Evolutionary conservation across 2,797 vertebrate genomes (phyloP), one percentile per base, ranked within the genome.

Genomic region (Masticophis lateralis): DNA sequence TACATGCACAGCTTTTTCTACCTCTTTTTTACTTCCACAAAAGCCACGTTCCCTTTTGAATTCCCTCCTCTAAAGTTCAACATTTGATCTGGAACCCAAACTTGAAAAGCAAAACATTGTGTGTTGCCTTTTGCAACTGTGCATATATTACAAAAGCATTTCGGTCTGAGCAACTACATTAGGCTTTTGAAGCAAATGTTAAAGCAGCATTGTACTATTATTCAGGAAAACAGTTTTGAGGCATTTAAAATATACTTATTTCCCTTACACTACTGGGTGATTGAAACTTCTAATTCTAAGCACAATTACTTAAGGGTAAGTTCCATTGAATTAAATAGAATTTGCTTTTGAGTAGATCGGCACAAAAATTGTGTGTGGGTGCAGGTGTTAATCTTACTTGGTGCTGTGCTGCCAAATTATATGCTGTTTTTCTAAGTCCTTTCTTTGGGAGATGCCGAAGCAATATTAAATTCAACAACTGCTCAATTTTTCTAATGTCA

Each of bases 391-490:
- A 97, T 96, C 95, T 96, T 97, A 97, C 98, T 97, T 96, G 95
- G 95, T 94, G 96, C 94, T 57, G 57, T n/a, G 22, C 20, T 74
- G n/a, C 97, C 97, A 98, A 96, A 97, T 96, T 97, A 92, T 91
- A 95, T 93, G 94, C 96, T 96, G 95, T 79, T 69, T 57, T 61
- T 28, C 53, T 87, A 43, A 18, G 2, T 90, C 95, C 96, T 96
- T 94, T 96, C 94, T 95, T 95, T 95, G 97, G 95, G 96, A 98
- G 97, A 97, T 96, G 96, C 94, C 96, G 96, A 97, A 97, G 96
- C 97, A 93, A 97, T 89, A 96, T 94, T 96, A 97, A 97, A 98
- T 97, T 96, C 97, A 98, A 97, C 97, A 97, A 97, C 96, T 97
- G 97, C 86, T 97, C 92, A 96, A 88, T 95, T 97, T 97, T 97